Percentiles rank a stretch among this genome's conserved stretches.
phyloP scores from a whole-genome alignment of 2,113 vertebrate species.

The Osmerus mordax region DNA sequence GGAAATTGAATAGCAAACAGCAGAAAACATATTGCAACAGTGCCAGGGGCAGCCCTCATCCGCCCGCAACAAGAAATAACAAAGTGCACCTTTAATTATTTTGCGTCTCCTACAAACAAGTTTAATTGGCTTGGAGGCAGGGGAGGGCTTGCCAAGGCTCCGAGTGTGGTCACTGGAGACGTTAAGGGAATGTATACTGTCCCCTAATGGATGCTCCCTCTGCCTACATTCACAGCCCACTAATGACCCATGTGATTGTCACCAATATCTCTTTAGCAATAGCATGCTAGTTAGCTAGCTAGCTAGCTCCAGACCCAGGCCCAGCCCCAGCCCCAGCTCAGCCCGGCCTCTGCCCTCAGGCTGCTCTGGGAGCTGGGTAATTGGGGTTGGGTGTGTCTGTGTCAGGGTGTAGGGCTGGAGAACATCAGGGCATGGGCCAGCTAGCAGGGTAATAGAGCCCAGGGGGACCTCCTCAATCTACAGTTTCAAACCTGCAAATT shows the following conservation, averaged over 20 bases:
- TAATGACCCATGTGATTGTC: constrained; percentile 71
- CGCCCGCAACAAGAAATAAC: constrained; percentile 65
- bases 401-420: constrained; percentile 29
- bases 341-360: constrained; percentile 63
- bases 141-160: constrained; percentile 48
- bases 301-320: too few species aligned
- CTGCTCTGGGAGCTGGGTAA: constrained; percentile 68
- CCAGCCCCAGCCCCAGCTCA: constrained; percentile 10
- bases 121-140: constrained; percentile 71
- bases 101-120: constrained; percentile 75
- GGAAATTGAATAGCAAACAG: constrained; percentile 62
- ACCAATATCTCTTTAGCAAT: constrained; percentile 68
- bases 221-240: constrained; percentile 60
- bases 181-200: constrained; percentile 67
- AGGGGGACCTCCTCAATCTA: constrained; percentile 44
- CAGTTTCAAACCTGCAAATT: constrained; percentile 56
- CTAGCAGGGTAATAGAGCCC: constrained; percentile 55
- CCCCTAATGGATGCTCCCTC: constrained; percentile 61
- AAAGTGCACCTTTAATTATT: constrained; percentile 70
- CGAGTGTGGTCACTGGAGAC: constrained; percentile 71
- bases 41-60: constrained; percentile 43
- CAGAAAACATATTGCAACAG: constrained; percentile 62
- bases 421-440: constrained; percentile 48
- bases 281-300: too few species aligned
- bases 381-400: constrained; percentile 28